Evolutionary conservation across 2,797 vertebrate species (phyloP).

Genomic region (Acanthurus lineatus): DNA sequence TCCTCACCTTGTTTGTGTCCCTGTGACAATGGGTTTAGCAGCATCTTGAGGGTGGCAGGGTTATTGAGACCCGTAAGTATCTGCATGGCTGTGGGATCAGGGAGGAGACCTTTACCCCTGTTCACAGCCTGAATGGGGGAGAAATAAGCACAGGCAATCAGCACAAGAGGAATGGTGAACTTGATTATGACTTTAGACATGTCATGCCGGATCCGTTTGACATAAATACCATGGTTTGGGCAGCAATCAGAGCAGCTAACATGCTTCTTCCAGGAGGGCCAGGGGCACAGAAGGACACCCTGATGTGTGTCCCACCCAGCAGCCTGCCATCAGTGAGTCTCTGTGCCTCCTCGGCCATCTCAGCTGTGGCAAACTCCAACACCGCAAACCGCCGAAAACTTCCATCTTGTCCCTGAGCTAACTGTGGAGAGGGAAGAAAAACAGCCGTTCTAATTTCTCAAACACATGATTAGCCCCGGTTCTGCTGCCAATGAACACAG

Average conservation of each 20-base stretch:
- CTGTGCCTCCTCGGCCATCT: conserved; percentile 90
- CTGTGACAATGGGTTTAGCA: conserved; percentile 91
- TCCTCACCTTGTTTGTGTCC: conserved; percentile 90
- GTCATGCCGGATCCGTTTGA: background rate
- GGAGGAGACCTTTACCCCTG: conserved; percentile 94
- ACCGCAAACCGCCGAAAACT: conserved; percentile 94
- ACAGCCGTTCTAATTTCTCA: background rate
- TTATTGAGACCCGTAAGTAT: conserved; percentile 91
- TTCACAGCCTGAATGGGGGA: conserved; percentile 87
- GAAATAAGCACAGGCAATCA: background rate
- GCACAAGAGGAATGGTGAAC: background rate
- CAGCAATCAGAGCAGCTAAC: conserved; percentile 94
- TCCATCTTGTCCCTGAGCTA: conserved; percentile 94
- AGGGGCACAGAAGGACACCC: conserved; percentile 95
- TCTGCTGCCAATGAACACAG: background rate
- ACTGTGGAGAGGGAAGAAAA: conserved; percentile 69
- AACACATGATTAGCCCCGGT: background rate
- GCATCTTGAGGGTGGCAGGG: conserved; percentile 91
- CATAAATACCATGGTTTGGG: conserved; percentile 91
- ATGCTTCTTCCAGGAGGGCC: conserved; percentile 94
- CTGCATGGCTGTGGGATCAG: conserved; percentile 92
- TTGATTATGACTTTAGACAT: rapidly evolving
- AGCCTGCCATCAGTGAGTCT: conserved; percentile 82
- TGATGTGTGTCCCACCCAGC: conserved; percentile 86
- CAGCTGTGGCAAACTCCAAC: conserved; percentile 90